Evolutionary conservation across 2,888 invertebrate genomes (phyloP), one percentile per base, ranked within the genome.

Genomic region (Hemaris fuciformis): DNA sequence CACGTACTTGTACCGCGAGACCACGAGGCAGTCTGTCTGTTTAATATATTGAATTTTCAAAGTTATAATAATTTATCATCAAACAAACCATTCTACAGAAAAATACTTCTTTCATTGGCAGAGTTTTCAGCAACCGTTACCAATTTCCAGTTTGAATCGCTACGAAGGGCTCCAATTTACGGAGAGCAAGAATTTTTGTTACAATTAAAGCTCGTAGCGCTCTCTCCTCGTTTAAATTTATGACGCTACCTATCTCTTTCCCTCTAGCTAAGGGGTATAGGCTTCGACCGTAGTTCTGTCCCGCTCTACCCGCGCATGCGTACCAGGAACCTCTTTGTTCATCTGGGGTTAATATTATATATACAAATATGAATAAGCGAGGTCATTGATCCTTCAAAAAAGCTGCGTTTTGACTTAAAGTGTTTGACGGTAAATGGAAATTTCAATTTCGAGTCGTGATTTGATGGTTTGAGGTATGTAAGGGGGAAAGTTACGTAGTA

Each of bases 261-360:
- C 0, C 53, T 22, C 78, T 0, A 13, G 23, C 0, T 3, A 0
- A 1, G 2, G 2, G 13, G 31, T 57, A 72, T 72, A 57, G 27
- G 60, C 65, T 76, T 77, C 79, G 76, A 76, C 76, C 76, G 74
- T 61, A 67, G 10, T 8, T 25, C 71, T 13, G 61, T 76, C 79
- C 66, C 72, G 23, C n/a, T 81, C 68, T 8, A 0, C 1, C 15
- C 67, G 63, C 79, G 84, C 83, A 76, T 75, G 84, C 84, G 84
- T 66, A 1, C 13, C 59, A 0, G 3, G 10, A 0, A 57, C 69
- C 69, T 72, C 79, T 80, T 80, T 80, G 80, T 79, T 79, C 73
- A 25, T 18, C 38, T 46, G 58, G 45, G 27, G 62, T 62, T 62
- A 66, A 22, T 61, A 56, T 57, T 62, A 66, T 61, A 63, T 61